Evolutionary conservation across 2,888 invertebrate species (phyloP).

Genomic region (Aphodius sticticus): DNA sequence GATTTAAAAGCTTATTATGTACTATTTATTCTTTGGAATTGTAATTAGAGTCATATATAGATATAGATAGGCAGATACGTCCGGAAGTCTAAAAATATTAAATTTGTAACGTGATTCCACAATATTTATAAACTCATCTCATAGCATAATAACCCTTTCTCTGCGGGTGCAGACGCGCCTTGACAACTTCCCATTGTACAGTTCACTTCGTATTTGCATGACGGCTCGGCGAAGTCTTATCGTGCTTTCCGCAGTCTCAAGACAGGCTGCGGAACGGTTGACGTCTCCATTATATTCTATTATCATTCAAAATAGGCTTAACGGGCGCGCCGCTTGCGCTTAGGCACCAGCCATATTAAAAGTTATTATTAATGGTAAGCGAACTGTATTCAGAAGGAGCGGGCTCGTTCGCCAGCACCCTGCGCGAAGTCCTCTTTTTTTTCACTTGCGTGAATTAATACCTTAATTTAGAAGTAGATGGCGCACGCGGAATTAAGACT

Average conservation of each 20-base stretch:
- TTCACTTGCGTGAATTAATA: slow-evolving; percentile 31
- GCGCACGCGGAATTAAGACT: not conserved
- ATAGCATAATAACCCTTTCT: not conserved
- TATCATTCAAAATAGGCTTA: slow-evolving; percentile 52
- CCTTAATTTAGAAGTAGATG: slow-evolving; percentile 32
- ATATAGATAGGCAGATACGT: no score
- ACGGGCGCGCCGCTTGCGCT: slow-evolving; percentile 12
- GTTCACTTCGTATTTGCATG: slow-evolving; percentile 4
- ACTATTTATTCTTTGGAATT: no score
- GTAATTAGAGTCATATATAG: no score
- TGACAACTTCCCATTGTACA: slow-evolving; percentile 4
- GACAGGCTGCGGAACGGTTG: slow-evolving; percentile 48
- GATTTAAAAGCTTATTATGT: no score
- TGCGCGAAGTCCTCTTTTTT: slow-evolving; percentile 18
- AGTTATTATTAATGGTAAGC: slow-evolving; percentile 49
- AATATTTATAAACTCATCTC: not conserved
- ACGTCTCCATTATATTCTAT: slow-evolving; percentile 50
- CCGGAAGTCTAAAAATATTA: no score
- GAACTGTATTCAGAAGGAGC: slow-evolving; percentile 26
- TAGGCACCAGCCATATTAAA: slow-evolving; percentile 44
- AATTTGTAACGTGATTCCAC: no score
- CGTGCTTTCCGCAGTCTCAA: slow-evolving; percentile 52
- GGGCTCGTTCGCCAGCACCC: slow-evolving; percentile 8
- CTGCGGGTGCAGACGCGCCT: not conserved
- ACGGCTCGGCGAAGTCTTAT: slow-evolving; percentile 50